These are phyloP conservation scores for Dasyornis broadbenti DNA, from an alignment of 2,113 vertebrate species.

Conservation along the genomic window DNA sequence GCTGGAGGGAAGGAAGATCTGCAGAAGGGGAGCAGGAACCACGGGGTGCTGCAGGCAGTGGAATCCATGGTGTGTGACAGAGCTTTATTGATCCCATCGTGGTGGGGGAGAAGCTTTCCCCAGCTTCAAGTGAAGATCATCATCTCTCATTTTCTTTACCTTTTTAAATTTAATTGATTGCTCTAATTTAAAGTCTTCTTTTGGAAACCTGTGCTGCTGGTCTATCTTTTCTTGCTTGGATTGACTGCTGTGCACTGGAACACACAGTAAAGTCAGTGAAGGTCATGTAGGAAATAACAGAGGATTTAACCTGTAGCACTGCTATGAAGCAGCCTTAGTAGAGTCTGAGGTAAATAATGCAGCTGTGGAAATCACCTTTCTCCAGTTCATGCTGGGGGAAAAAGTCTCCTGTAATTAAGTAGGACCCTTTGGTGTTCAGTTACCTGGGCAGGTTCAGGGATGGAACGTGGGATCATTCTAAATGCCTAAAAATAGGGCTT, in stretches of 20 bases:
- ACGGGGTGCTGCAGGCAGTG: neutral
- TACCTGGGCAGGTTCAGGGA: neutral
- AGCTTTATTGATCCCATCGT: neutral
- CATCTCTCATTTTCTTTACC: no score
- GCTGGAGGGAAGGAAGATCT: neutral
- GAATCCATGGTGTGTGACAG: fast-evolving
- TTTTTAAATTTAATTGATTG: neutral
- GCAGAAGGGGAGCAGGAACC: neutral
- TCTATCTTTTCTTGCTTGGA: neutral
- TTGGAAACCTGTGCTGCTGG: neutral
- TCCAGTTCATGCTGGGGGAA: neutral
- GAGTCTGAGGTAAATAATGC: constrained; percentile 12
- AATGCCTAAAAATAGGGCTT: neutral
- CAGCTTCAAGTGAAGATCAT: neutral
- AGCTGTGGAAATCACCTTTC: constrained; percentile 18
- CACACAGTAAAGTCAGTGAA: neutral
- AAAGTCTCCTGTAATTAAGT: neutral
- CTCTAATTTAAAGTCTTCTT: neutral
- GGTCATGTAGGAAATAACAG: constrained; percentile 8
- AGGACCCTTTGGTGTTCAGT: neutral
- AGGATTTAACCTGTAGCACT: constrained; percentile 25
- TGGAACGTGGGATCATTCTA: neutral
- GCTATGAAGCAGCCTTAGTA: constrained; percentile 12
- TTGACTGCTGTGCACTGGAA: neutral
- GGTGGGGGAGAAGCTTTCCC: neutral